Conservation (phyloP, 1,140 invertebrate genomes). For the Diorhabda elongata region DNA sequence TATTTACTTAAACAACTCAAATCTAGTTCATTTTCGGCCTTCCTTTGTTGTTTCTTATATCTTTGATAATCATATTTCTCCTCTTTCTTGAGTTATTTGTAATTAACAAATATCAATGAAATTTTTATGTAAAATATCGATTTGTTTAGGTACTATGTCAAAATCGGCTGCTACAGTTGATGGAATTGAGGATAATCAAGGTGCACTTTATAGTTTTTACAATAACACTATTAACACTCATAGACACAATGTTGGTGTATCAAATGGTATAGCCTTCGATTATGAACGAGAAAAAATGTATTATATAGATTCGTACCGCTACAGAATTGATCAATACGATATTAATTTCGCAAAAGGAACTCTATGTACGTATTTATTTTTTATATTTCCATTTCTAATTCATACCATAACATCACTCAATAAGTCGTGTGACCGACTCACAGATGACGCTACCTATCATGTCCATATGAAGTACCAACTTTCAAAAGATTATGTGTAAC, state of each 20-base stretch:
- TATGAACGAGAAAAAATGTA: conserved; percentile 63
- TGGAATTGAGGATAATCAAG: not conserved
- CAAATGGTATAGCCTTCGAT: conserved; percentile 82
- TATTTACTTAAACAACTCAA: no score
- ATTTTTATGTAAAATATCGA: no score
- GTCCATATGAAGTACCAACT: no score
- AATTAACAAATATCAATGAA: no score
- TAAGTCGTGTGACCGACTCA: no score
- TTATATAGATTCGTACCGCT: conserved; percentile 69
- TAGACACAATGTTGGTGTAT: conserved; percentile 56
- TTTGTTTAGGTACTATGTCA: not conserved
- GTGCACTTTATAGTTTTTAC: not conserved
- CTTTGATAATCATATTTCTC: no score
- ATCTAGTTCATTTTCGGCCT: no score
- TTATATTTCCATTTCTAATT: not conserved
- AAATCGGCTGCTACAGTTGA: not conserved
- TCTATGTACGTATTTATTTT: conserved; percentile 55
- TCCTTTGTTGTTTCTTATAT: no score
- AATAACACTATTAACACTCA: conserved; percentile 6
- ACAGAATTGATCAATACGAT: conserved; percentile 65
- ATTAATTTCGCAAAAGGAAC: conserved; percentile 64
- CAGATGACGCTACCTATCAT: no score
- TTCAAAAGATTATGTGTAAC: no score
- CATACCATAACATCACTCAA: no score
- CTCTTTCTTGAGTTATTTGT: no score